Evolutionary conservation across 2,113 vertebrate genomes (phyloP).

Genomic region (Tragelaphus buxtoni): DNA sequence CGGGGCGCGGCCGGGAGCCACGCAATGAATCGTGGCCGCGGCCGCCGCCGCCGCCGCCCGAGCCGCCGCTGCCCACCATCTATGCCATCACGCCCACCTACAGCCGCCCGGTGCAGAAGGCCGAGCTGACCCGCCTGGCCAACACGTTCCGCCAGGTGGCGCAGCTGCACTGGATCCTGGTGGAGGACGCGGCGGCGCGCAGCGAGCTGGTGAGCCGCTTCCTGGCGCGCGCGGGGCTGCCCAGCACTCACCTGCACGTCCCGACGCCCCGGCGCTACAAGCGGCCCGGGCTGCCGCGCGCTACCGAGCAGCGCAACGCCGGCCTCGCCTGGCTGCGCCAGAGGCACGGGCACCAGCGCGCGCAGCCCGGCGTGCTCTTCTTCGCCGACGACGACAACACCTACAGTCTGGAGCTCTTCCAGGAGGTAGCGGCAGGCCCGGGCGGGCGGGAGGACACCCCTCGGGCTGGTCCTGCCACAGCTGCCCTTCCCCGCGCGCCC

Average conservation of each 20-base stretch:
- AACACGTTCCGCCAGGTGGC: conserved; percentile 96
- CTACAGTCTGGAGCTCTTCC: conserved; percentile 97
- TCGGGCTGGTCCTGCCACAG: background rate
- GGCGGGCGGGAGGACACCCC: background rate
- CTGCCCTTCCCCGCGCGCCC: background rate
- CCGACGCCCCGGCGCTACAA: conserved; percentile 96
- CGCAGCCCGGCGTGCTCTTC: conserved; percentile 91
- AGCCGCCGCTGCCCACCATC: conserved; percentile 84
- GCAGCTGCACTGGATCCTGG: conserved; percentile 94
- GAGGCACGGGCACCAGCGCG: conserved; percentile 79
- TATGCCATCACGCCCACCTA: conserved; percentile 97
- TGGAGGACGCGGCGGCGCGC: conserved; percentile 90
- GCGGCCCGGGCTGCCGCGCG: conserved; percentile 91
- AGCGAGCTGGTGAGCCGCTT: conserved; percentile 93
- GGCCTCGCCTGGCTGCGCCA: conserved; percentile 93
- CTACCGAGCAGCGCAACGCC: conserved; percentile 95
- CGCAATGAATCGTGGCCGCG: no score
- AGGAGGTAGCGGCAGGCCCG: conserved; percentile 85
- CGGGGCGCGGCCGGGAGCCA: no score
- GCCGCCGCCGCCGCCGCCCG: background rate
- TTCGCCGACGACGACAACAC: conserved; percentile 99
- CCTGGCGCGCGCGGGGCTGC: conserved; percentile 86
- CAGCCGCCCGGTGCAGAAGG: conserved; percentile 95
- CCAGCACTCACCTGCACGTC: conserved; percentile 92
- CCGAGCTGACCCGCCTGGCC: conserved; percentile 94